Percentiles rank a stretch among this genome's conserved stretches.
These are phyloP conservation scores for Perccottus glenii DNA, from an alignment of 2,113 vertebrate genomes.

Conservation along the genomic window DNA sequence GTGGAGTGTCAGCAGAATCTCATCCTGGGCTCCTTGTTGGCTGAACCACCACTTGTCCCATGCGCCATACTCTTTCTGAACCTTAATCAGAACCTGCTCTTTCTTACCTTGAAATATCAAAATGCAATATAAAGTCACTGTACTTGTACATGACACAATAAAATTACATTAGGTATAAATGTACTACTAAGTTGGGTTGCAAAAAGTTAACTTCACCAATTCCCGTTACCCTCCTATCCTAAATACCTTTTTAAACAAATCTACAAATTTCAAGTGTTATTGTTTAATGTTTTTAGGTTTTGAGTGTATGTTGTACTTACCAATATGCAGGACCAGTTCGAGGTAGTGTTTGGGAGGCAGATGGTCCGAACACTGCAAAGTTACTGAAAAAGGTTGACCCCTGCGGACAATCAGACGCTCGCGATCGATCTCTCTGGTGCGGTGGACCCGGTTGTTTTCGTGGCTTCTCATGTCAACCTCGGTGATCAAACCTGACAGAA, in stretches of 20 bases:
- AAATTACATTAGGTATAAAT: too few species aligned
- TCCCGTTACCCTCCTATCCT: neutral
- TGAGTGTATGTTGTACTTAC: slow-evolving; percentile 56
- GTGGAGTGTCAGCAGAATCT: slow-evolving; percentile 74
- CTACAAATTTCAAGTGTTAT: neutral
- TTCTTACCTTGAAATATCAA: slow-evolving; percentile 72
- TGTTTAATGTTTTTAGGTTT: neutral
- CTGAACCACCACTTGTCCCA: slow-evolving; percentile 75
- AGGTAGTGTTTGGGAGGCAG: slow-evolving; percentile 66
- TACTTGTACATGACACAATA: too few species aligned
- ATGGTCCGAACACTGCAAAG: slow-evolving; percentile 73
- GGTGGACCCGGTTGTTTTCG: slow-evolving; percentile 82
- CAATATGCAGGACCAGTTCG: slow-evolving; percentile 72
- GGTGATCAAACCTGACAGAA: slow-evolving; percentile 49
- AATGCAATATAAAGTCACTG: neutral
- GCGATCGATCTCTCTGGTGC: slow-evolving; percentile 80
- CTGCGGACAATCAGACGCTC: slow-evolving; percentile 80
- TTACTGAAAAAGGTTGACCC: slow-evolving; percentile 82
- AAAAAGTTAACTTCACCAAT: too few species aligned
- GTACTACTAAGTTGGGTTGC: too few species aligned
- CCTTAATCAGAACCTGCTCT: slow-evolving; percentile 73
- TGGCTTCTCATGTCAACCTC: slow-evolving; percentile 71
- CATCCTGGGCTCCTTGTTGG: slow-evolving; percentile 62
- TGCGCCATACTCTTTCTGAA: slow-evolving; percentile 33
- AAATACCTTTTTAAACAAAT: too few species aligned